Evolutionary conservation across 2,888 invertebrate species (phyloP).

Genomic region (Dugesia japonica): DNA sequence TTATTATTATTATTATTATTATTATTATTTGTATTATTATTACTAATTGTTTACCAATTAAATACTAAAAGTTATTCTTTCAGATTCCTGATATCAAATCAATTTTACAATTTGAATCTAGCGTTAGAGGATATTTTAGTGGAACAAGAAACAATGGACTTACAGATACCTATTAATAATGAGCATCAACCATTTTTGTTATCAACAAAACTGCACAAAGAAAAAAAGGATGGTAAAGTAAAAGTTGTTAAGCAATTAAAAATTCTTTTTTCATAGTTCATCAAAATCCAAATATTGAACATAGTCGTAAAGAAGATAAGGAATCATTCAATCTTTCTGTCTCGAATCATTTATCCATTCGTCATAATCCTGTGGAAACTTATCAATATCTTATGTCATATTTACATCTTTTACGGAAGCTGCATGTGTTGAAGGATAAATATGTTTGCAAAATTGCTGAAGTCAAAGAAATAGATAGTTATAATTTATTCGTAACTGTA

Average conservation of each 20-base stretch:
- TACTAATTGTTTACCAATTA: no score
- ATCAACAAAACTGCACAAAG: background rate
- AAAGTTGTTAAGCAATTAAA: background rate
- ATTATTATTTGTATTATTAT: no score
- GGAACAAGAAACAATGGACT: background rate
- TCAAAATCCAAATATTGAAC: background rate
- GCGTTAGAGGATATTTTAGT: background rate
- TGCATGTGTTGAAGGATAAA: background rate
- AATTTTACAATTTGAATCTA: background rate
- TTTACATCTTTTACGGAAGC: background rate
- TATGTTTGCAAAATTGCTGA: background rate
- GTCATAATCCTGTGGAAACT: background rate
- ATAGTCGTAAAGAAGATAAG: background rate
- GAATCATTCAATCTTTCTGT: no score
- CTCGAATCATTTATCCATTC: background rate
- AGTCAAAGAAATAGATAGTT: background rate
- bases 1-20: no score
- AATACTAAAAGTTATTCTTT: no score
- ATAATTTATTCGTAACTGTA: background rate
- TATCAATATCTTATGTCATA: background rate
- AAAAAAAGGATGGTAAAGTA: background rate
- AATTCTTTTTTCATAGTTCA: background rate
- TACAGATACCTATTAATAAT: background rate
- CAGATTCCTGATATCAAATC: background rate
- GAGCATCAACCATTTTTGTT: background rate